Base-by-base conservation (phyloP, 2,113 vertebrate genomes). In the Trogon surrucura region DNA sequence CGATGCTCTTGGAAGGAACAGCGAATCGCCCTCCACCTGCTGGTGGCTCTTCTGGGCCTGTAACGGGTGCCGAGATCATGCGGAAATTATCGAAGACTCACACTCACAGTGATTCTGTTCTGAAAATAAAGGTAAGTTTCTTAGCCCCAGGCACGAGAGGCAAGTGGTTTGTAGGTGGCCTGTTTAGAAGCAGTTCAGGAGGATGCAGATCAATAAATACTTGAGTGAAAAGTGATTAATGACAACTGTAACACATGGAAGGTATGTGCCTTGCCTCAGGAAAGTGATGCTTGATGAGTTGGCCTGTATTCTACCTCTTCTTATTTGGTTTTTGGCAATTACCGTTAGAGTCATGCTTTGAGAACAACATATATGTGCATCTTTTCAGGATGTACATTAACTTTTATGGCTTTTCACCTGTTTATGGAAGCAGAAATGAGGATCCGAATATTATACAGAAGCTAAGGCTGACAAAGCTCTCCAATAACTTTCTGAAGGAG, bases 31-130 rank as follows among this genome's bases (percentile, higher is more conserved):
- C 99, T 6, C 99, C 99, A 3, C 98, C 99, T 11, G 98, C 98
- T 64, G 98, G 98, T 16, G 97, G 94, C 16, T 98, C 98, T 93
- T 98, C 99, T 2, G 99, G 98, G 27, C 99, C 99, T 34, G 99
- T 99, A 41, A 99, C 98, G 41, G 99, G 99, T 19, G 99, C 98
- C 69, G 99, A 99, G 96, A 99, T 99, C 96, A 99, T 99, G 98
- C 98, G 99, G 96, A 99, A 99, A 32, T 97, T 99, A 50, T 99
- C 99, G 62, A 99, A 99, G 97, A 99, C 99, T 64, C 99, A 99
- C 80, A 98, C 99, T 4, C 99, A 99, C 95, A 99, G 96, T 75
- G 99, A 99, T 95, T 99, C 99, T 81, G 99, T 98, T 53, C 97
- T 99, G 89, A 99, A 99, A 95, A 99, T 99, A 93, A 99, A 99